Base-by-base conservation (phyloP, 2,888 invertebrate genomes). In the Clitarchus hookeri region DNA sequence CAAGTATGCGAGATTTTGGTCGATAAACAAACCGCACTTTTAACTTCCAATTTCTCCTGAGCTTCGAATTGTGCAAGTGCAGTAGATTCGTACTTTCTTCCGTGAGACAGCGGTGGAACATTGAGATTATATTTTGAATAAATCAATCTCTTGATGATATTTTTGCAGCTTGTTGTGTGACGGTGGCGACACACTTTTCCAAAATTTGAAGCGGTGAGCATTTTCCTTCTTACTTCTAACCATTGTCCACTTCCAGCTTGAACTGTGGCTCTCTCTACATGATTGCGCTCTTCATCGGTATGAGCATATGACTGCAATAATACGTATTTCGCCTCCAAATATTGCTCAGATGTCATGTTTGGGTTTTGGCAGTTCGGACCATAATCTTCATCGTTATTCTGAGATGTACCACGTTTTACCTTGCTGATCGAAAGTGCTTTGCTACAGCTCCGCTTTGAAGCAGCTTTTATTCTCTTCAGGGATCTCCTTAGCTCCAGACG, bases 21-120 rank as follows among this genome's bases (percentile, higher is more conserved):
- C 48, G 6, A 48, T 84, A 12, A n/a, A n/a, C n/a, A n/a, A n/a
- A n/a, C n/a, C n/a, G n/a, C n/a, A n/a, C n/a, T n/a, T 6, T 85
- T 86, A n/a, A 85, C 44, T 65, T 27, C 48, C 19, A 86, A 85
- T 48, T 86, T n/a, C n/a, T n/a, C n/a, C n/a, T n/a, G n/a, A n/a
- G n/a, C n/a, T n/a, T n/a, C n/a, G 84, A 54, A 89, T 26, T 86
- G 84, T 19, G 84, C 54, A 53, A 85, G 88, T 2, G 89, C 89
- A 23, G 16, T 80, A 65, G 65, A 13, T 84, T 88, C 88, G 23
- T 87, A 87, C 11, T 87, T 87, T 12, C 85, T 84, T 11, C 89
- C 89, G 83, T 87, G 88, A 44, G 86, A 84, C n/a, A 86, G 78
- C 54, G 88, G 87, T 82, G 83, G 84, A 25, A 84, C 80, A 80